Base-by-base conservation (phyloP, 1,140 invertebrate genomes). In the Diuraphis noxia region DNA sequence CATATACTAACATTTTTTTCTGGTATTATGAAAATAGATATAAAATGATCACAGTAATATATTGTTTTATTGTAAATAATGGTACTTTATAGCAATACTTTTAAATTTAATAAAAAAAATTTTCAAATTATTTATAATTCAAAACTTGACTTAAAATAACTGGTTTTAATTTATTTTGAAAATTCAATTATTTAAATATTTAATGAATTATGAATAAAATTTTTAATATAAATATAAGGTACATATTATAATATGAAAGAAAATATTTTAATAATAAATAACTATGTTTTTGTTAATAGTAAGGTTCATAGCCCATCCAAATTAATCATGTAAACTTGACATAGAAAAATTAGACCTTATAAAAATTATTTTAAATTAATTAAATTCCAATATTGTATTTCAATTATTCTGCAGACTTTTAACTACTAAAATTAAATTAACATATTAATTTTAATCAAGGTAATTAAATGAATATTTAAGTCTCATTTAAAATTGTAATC, bases 391-490 rank as follows among this genome's bases (percentile, higher is more conserved):
- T 49, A 34, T n/a, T 49, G 0, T 82, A 25, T 34, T 43, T 43
- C 17, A 34, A n/a, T 34, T 36, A 85, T 13, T 85, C n/a, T 46
- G 17, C 17, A 49, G 30, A 85, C 3, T 30, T n/a, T n/a, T 72
- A 72, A 30, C 38, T 30, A 34, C 5, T n/a, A 85, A n/a, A 63
- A 38, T 88, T 88, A 63, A 56, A 52, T 52, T 56, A n/a, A 30
- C 43, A 88, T 40, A 88, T 49, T 56, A 36, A 56, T 88, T 88
- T 84, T 30, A 17, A 84, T 30, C 30, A n/a, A 84, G 40, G 23
- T 84, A 84, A 84, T 56, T 56, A 38, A 88, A 63, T 88, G 40
- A 41, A 43, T 77, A 77, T 89, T 77, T 77, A 88, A 38, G 4
- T 3, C 56, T n/a, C 10, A 89, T 89, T 77, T 72, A 43, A 77